A percentile compares a stretch with the other conserved stretches of the same genome.
Evolutionary conservation across 1,140 invertebrate species (phyloP).

Genomic region (Scaptomyza montana): DNA sequence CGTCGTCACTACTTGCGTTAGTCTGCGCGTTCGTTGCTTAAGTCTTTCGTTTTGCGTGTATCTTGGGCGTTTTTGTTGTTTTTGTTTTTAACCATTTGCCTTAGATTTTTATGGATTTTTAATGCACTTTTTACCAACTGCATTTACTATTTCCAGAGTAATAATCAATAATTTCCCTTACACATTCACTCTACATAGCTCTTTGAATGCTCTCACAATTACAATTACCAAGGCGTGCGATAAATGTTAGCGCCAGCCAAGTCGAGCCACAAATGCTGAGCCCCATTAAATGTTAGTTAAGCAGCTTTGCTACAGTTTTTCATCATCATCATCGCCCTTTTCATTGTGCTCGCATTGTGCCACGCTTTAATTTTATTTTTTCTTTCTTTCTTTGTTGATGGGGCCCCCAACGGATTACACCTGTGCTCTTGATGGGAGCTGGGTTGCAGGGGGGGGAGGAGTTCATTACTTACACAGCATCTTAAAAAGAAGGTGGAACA

Average conservation of each 20-base stretch:
- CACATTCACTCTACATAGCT: background rate
- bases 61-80: conserved; percentile 33
- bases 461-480: conserved; percentile 32
- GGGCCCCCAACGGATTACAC: conserved; percentile 59
- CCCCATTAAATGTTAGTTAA: conserved; percentile 64
- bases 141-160: conserved; percentile 26
- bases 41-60: conserved; percentile 72
- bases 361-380: conserved; percentile 29
- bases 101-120: conserved; percentile 19
- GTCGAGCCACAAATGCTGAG: conserved; percentile 26
- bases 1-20: conserved; percentile 39
- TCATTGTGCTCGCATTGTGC: conserved; percentile 37
- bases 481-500: conserved; percentile 6
- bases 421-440: conserved; percentile 35
- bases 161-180: conserved; percentile 31
- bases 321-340: conserved; percentile 3
- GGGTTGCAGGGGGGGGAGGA: background rate
- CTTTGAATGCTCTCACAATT: conserved; percentile 13
- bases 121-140: conserved; percentile 8
- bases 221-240: conserved; percentile 56
- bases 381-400: conserved; percentile 23
- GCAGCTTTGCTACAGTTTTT: conserved; percentile 63
- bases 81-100: conserved; percentile 15
- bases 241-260: conserved; percentile 68
- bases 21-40: conserved; percentile 75